phyloP scores from a whole-genome alignment of 2,797 vertebrate species.

The Sebastes kiyomatsui region DNA sequence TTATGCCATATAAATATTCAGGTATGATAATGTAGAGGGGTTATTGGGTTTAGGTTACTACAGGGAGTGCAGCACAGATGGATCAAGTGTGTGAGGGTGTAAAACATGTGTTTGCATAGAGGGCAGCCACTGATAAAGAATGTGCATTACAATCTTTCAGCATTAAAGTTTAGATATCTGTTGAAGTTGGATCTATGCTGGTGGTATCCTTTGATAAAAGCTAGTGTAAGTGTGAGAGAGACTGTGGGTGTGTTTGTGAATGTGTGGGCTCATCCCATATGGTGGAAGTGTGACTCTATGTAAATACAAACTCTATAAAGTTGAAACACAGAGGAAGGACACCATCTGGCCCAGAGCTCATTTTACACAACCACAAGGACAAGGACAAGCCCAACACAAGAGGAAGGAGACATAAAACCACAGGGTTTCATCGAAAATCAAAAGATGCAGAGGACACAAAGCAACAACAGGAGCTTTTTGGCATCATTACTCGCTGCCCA shows the following conservation, averaged over 20 bases:
- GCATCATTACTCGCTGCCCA: background rate
- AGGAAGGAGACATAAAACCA: slow-evolving; percentile 25
- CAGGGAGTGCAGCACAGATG: slow-evolving; percentile 61
- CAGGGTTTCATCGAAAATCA: slow-evolving; percentile 29
- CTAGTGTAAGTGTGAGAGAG: background rate
- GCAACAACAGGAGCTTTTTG: background rate
- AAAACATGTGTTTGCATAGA: slow-evolving; percentile 6
- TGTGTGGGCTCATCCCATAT: slow-evolving; percentile 40
- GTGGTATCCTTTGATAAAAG: slow-evolving; percentile 7
- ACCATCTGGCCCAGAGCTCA: slow-evolving; percentile 75
- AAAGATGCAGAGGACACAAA: background rate
- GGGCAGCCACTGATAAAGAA: slow-evolving; percentile 32
- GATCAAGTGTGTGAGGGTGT: slow-evolving; percentile 25
- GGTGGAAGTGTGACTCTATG: slow-evolving; percentile 54
- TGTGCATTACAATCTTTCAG: slow-evolving; percentile 2
- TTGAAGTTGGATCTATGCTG: slow-evolving; percentile 2
- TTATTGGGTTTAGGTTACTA: slow-evolving; percentile 51
- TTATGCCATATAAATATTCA: slow-evolving; percentile 66
- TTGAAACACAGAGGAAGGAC: slow-evolving; percentile 70
- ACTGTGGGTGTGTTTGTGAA: background rate
- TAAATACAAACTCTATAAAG: slow-evolving; percentile 64
- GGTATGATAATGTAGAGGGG: slow-evolving; percentile 47
- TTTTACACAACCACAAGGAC: slow-evolving; percentile 59
- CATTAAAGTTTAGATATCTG: slow-evolving; percentile 8
- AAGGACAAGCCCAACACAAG: slow-evolving; percentile 45